Percentiles rank a stretch among this genome's conserved stretches.
Conservation (phyloP, 2,113 vertebrate species). For the Hippopotamus amphibius region DNA sequence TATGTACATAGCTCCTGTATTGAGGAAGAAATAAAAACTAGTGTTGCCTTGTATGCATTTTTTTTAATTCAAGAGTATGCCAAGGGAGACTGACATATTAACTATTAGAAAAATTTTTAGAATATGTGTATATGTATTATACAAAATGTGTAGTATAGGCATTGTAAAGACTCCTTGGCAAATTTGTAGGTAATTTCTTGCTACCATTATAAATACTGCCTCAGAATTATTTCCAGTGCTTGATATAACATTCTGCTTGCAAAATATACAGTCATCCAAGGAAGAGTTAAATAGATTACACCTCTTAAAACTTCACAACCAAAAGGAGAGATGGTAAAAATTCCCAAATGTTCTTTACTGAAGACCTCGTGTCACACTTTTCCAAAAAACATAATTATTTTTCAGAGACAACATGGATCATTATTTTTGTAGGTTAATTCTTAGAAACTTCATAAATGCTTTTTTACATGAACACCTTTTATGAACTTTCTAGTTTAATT, state of each 20-base stretch:
- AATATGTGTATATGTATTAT: not conserved
- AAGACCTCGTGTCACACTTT: not conserved
- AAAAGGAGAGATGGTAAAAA: not conserved
- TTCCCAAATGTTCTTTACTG: not conserved
- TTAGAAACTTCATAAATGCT: constrained; percentile 34
- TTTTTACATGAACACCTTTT: constrained; percentile 39
- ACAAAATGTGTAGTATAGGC: not conserved
- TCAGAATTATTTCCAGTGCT: constrained; percentile 29
- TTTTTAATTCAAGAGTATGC: not conserved
- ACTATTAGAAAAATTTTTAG: not conserved
- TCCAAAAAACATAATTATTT: constrained; percentile 26
- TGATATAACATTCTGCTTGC: not conserved
- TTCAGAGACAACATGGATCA: constrained; percentile 33
- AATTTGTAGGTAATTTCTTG: not conserved
- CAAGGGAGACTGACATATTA: not conserved
- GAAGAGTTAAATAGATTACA: constrained; percentile 33
- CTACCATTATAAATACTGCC: not conserved
- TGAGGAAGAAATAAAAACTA: not conserved
- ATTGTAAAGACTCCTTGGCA: constrained; percentile 14
- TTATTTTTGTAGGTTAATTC: constrained; percentile 41
- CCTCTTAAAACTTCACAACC: not conserved
- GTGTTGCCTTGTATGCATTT: not conserved
- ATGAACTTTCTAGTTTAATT: constrained; percentile 52
- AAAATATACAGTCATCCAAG: not conserved
- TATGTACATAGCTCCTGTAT: not conserved